Evolutionary conservation across 2,113 vertebrate genomes (phyloP).

Genomic region (Apistogramma diplotaenia): DNA sequence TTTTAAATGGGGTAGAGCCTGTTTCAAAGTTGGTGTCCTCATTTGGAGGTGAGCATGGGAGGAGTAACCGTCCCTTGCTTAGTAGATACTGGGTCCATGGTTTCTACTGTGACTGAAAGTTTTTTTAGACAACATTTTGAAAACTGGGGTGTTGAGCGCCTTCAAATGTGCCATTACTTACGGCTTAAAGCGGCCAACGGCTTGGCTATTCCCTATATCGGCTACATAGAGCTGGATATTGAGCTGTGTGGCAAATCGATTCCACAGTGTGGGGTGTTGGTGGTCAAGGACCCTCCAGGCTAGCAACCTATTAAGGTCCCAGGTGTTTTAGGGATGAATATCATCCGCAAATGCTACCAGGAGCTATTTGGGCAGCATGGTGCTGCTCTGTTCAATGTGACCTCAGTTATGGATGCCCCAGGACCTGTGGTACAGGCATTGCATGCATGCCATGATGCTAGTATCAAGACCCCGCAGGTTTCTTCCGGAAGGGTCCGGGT

Average conservation of each 20-base stretch:
- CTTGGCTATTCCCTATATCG: background rate
- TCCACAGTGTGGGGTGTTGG: background rate
- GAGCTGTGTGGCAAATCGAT: background rate
- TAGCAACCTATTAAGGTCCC: rapidly evolving
- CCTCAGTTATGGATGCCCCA: background rate
- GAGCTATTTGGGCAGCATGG: background rate
- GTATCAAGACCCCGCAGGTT: background rate
- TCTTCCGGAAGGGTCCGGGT: background rate
- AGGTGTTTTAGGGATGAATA: background rate
- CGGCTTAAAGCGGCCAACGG: too few species aligned
- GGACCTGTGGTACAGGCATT: background rate
- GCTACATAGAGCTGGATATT: background rate
- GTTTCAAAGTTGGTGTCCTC: too few species aligned
- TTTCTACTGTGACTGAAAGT: background rate
- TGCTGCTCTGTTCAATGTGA: rapidly evolving
- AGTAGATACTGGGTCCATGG: conserved; percentile 44
- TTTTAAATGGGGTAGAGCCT: too few species aligned
- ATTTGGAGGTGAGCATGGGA: too few species aligned
- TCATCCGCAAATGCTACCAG: background rate
- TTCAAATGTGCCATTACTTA: too few species aligned
- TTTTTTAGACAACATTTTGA: too few species aligned
- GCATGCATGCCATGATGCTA: background rate
- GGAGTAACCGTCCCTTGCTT: background rate
- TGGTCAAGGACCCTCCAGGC: background rate
- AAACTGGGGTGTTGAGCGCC: too few species aligned